A percentile compares a stretch with the other conserved stretches of the same genome.
Evolutionary conservation across 1,140 invertebrate species (phyloP).

Genomic region (Ruditapes philippinarum): DNA sequence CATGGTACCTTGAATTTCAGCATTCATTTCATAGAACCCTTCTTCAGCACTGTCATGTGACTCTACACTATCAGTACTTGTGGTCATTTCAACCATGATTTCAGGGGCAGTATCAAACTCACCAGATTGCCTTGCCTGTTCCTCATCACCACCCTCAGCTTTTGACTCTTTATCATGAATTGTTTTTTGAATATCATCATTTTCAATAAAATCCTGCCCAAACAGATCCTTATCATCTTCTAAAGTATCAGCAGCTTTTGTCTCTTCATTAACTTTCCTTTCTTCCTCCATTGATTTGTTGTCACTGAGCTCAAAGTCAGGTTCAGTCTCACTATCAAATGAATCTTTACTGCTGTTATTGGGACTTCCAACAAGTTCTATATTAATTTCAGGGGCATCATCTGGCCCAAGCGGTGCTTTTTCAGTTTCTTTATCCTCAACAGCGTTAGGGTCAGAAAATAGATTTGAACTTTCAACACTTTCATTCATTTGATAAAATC

Average conservation of each 20-base stretch:
- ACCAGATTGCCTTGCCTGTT: background rate
- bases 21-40: constrained; percentile 51
- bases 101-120: background rate
- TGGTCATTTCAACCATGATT: background rate
- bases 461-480: background rate
- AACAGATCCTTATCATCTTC: background rate
- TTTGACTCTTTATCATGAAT: background rate
- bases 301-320: constrained; percentile 13
- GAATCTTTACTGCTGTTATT: constrained; percentile 1
- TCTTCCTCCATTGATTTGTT: constrained; percentile 8
- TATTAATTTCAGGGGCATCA: constrained; percentile 25
- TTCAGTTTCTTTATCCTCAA: background rate
- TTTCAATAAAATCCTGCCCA: background rate
- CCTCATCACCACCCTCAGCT: background rate
- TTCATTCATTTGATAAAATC: constrained; percentile 40
- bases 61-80: background rate
- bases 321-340: constrained; percentile 48
- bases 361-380: constrained; percentile 15
- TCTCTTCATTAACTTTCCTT: constrained; percentile 36
- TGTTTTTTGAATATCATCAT: background rate
- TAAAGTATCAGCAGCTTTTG: background rate
- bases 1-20: constrained; percentile 49
- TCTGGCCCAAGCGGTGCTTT: background rate
- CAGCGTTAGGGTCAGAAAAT: background rate
- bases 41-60: constrained; percentile 33